Evolutionary conservation across 1,140 invertebrate species (phyloP), one percentile per base, ranked within the genome.

Genomic region (Epicauta chinensis): DNA sequence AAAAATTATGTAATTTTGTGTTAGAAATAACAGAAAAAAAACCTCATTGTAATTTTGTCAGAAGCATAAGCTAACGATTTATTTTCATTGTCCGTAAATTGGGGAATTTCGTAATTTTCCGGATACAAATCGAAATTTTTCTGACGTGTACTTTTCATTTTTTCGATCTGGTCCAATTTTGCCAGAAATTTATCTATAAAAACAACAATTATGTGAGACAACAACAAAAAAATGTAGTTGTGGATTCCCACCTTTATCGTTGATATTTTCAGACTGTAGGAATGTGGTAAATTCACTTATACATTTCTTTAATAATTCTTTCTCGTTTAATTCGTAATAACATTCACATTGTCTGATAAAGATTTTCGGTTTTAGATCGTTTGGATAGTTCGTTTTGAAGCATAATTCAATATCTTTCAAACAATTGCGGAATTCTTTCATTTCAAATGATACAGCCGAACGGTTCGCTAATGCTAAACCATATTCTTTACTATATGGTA

Each of bases 11-110:
- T 9, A 11, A 4, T 6, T 46, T 23, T 9, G n/a, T n/a, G n/a
- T n/a, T n/a, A n/a, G n/a, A n/a, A n/a, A n/a, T n/a, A 2, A 34
- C 2, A 16, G 12, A 31, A 13, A 14, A 11, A 32, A 35, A 49
- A 69, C 67, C 56, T 60, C 48, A 68, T 55, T 51, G 59, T 58
- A n/a, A 69, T 47, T 57, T 55, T 58, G 12, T 57, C 48, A 23
- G 66, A 66, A 11, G 67, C 65, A 57, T 54, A 62, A 14, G 57
- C 52, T 52, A 67, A 67, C 32, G 50, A 57, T 9, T 55, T 37
- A 55, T 64, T 69, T 56, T 60, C 63, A 4, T 54, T 59, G 43
- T 63, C 59, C 6, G 56, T 37, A 14, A 66, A 58, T 47, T 48
- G 49, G 4, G 63, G 61, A 35, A 63, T 51, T 49, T 65, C 55